Conservation (phyloP, 2,888 invertebrate species). For the Lepidochitona cinerea region DNA sequence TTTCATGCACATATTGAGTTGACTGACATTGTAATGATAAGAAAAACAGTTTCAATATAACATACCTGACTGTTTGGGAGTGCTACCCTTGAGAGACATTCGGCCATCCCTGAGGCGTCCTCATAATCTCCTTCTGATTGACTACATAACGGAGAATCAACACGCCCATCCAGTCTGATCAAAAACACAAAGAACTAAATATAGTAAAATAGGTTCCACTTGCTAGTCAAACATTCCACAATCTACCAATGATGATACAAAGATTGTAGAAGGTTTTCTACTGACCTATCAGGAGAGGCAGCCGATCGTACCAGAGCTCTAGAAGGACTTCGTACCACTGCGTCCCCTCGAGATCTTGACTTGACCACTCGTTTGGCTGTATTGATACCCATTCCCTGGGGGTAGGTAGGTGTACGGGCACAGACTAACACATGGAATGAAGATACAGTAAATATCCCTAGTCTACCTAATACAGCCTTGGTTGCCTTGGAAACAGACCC, state of each 20-base stretch:
- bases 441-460: conserved; percentile 97
- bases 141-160: conserved; percentile 46
- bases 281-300: conserved; percentile 7
- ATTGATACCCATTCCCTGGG: background rate
- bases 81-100: conserved; percentile 58
- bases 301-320: background rate
- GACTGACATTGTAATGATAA: no score
- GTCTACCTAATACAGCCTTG: conserved; percentile 92
- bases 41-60: no score
- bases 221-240: background rate
- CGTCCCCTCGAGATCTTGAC: background rate
- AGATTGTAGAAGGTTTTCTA: no score
- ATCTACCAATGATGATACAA: background rate
- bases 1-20: no score
- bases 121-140: conserved; percentile 37
- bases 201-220: background rate
- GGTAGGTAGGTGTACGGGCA: conserved; percentile 84
- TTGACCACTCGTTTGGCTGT: background rate
- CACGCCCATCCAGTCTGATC: background rate
- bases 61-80: conserved; percentile 66
- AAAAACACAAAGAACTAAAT: background rate
- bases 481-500: conserved; percentile 96
- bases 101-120: conserved; percentile 46
- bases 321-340: background rate
- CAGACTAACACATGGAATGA: conserved; percentile 98